Base-by-base conservation (phyloP, 1,140 invertebrate species). In the Zaprionus ghesquierei region DNA sequence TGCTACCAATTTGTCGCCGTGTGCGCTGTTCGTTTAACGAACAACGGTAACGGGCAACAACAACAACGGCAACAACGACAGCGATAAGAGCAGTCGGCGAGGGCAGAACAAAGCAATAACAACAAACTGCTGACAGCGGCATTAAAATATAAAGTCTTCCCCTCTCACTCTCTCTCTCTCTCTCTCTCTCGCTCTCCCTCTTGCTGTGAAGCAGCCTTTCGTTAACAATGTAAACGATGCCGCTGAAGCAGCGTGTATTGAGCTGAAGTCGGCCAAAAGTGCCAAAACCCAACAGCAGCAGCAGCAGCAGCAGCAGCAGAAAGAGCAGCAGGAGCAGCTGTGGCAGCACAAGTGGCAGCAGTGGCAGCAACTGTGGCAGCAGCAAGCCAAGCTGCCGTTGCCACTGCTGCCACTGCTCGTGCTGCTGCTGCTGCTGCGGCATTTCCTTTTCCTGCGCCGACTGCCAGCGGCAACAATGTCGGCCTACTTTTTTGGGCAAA, bases 1-100 rank as follows among this genome's bases (percentile, higher is more conserved):
- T 89, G 84, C 79, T 89, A 80, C 84, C 84, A 89, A 89, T 89
- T 89, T 89, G 84, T 89, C 84, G 80, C 84, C 84, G 84, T 89
- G 85, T 77, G 71, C 82, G 64, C 61, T 70, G 38, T 75, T 63
- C 59, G 58, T 64, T 75, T 70, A 63, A 60, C 69, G 68, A 71
- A 75, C 69, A 70, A 62, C 46, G 54, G 61, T 33, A 54, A 49
- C 35, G 27, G 20, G 29, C 58, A 58, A 44, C 69, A 59, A 49
- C 69, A 58, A 44, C 23, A 33, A 33, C 35, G n/a, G 8, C 6
- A 20, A 13, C 25, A 41, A 56, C 50, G 18, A 31, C 25, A 44
- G 27, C 60, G 55, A 76, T 44, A 70, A 65, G 22, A 61, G 72
- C 62, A 50, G 54, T 38, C 10, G 50, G 55, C 44, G 58, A 60